A percentile compares a stretch with the other conserved stretches of the same genome.
Evolutionary conservation across 2,113 vertebrate genomes (phyloP).

Genomic region (Chaenogobius annularis): DNA sequence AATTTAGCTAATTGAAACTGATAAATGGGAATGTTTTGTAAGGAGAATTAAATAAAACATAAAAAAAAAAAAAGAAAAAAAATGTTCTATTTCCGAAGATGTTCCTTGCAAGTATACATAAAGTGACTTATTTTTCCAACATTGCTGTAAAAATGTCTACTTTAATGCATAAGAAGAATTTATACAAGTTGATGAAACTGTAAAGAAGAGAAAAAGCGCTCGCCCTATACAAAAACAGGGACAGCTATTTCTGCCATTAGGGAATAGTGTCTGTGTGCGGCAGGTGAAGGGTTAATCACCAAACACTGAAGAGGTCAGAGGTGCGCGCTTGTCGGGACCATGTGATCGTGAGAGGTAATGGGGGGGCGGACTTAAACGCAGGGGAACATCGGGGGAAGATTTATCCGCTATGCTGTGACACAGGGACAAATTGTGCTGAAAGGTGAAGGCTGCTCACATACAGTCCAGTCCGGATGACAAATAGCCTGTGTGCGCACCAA

Average conservation of each 20-base stretch:
- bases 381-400: conserved; percentile 87
- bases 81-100: no score
- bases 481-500: conserved; percentile 42
- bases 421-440: conserved; percentile 90
- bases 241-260: conserved; percentile 85
- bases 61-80: no score
- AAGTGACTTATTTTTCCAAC: no score
- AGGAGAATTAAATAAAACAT: no score
- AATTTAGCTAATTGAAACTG: no score
- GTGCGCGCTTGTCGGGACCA: conserved; percentile 42
- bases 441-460: conserved; percentile 86
- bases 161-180: not conserved
- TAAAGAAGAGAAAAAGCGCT: not conserved
- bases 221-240: conserved; percentile 80
- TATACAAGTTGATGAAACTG: not conserved
- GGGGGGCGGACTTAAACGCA: conserved; percentile 77
- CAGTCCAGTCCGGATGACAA: conserved; percentile 69
- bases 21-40: no score
- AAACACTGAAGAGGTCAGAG: conserved; percentile 86
- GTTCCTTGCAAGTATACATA: no score
- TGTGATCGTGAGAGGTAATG: conserved; percentile 90
- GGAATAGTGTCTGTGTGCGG: conserved; percentile 75
- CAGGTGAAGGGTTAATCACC: conserved; percentile 94
- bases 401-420: conserved; percentile 91
- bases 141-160: no score